These are phyloP conservation scores for Cheirogaleus medius DNA, from an alignment of 2,113 vertebrate genomes.

Conservation along the genomic window DNA sequence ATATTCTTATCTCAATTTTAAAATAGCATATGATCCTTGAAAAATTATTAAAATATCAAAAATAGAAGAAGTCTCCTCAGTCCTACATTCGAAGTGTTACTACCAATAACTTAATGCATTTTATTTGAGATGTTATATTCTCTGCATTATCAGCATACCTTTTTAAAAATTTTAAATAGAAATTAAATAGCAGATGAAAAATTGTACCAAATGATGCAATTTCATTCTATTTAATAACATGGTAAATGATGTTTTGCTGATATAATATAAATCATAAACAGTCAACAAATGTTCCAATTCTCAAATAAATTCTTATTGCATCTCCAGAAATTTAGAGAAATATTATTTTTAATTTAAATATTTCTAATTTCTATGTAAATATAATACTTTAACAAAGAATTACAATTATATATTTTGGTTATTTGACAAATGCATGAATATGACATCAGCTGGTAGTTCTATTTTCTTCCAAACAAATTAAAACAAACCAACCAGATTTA, in stretches of 20 bases:
- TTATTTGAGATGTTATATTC: not conserved
- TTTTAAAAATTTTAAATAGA: not conserved
- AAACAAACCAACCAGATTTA: not conserved
- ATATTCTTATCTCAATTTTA: not conserved
- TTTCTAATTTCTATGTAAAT: not conserved
- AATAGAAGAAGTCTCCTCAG: not conserved
- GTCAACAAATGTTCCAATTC: not conserved
- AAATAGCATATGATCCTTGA: not conserved
- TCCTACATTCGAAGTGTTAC: not conserved
- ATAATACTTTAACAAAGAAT: not conserved
- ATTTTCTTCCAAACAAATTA: not conserved
- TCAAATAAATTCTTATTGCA: not conserved
- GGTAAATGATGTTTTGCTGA: not conserved
- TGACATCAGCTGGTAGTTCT: not conserved
- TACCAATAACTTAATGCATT: not conserved
- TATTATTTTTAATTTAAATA: not conserved
- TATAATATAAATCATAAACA: not conserved
- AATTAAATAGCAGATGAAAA: not conserved
- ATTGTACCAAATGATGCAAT: not conserved
- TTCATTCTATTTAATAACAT: not conserved
- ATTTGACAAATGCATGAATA: not conserved
- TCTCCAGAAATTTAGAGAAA: not conserved
- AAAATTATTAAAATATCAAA: constrained; percentile 7
- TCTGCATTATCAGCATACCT: not conserved
- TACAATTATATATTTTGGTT: not conserved